Conservation (phyloP, 2,113 vertebrate species). For the Vimba vimba region DNA sequence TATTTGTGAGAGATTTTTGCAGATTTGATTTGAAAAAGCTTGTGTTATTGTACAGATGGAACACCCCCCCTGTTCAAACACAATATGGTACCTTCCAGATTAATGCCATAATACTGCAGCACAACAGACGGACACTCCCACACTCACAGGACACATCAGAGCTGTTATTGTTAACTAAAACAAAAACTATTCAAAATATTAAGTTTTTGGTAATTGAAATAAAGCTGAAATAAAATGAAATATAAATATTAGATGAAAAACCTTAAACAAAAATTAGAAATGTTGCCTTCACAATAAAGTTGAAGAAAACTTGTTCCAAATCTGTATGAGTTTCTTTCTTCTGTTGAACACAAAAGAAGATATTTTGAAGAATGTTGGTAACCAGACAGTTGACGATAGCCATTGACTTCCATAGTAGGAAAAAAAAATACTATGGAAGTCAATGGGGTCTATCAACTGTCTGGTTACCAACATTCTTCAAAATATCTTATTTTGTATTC, state of each 20-base stretch:
- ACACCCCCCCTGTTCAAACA: constrained; percentile 52
- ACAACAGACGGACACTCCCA: constrained; percentile 64
- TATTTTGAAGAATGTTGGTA: too few relatives aligned
- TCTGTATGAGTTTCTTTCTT: too few relatives aligned
- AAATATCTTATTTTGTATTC: too few relatives aligned
- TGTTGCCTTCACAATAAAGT: neutral
- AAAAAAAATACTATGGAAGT: too few relatives aligned
- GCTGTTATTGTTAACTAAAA: neutral
- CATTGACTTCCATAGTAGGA: too few relatives aligned
- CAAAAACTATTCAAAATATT: neutral
- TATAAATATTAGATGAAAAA: neutral
- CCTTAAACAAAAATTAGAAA: neutral
- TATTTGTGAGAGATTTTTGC: neutral
- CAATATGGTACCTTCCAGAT: constrained; percentile 70
- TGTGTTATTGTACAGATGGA: neutral
- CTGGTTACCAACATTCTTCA: too few relatives aligned
- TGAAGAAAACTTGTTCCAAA: too few relatives aligned
- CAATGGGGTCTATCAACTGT: too few relatives aligned
- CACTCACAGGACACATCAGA: constrained; percentile 37
- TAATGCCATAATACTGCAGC: constrained; percentile 63
- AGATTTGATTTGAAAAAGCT: neutral
- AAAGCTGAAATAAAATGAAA: neutral
- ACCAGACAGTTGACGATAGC: too few relatives aligned
- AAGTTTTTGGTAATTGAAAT: neutral
- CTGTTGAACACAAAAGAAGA: too few relatives aligned